phyloP scores from a whole-genome alignment of 2,113 vertebrate species.

The Gambusia affinis region DNA sequence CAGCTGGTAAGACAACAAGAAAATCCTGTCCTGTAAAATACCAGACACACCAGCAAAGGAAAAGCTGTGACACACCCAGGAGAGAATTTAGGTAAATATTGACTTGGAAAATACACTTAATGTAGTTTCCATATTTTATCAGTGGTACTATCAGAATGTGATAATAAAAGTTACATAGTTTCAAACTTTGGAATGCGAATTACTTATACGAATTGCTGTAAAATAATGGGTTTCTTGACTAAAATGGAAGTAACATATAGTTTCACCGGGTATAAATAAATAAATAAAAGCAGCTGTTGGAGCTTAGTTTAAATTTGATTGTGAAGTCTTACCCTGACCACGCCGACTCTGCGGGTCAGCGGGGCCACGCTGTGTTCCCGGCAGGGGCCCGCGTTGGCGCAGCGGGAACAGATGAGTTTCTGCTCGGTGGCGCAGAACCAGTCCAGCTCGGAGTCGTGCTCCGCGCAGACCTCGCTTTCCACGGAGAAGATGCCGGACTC shows the following conservation, averaged over 20 bases:
- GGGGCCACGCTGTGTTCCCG: constrained; percentile 79
- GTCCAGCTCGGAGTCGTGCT: constrained; percentile 76
- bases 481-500: constrained; percentile 65
- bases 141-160: not conserved
- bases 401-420: constrained; percentile 81
- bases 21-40: constrained; percentile 68
- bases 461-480: constrained; percentile 67
- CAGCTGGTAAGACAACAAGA: constrained; percentile 53
- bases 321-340: constrained; percentile 81
- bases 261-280: too few species aligned
- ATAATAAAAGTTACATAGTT: not conserved
- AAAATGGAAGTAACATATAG: not conserved
- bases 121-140: not conserved
- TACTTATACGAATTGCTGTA: not conserved
- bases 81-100: constrained; percentile 9
- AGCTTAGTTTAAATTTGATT: not conserved
- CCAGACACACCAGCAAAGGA: constrained; percentile 5
- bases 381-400: constrained; percentile 78
- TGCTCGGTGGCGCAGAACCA: constrained; percentile 84
- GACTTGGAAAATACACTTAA: not conserved
- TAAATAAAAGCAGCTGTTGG: too few species aligned
- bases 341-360: constrained; percentile 77
- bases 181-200: not conserved
- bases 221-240: not conserved
- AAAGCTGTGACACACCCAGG: constrained; percentile 48